Percentiles rank a stretch among this genome's conserved stretches.
Evolutionary conservation across 2,888 invertebrate species (phyloP).

Genomic region (Eupithecia centaureata): DNA sequence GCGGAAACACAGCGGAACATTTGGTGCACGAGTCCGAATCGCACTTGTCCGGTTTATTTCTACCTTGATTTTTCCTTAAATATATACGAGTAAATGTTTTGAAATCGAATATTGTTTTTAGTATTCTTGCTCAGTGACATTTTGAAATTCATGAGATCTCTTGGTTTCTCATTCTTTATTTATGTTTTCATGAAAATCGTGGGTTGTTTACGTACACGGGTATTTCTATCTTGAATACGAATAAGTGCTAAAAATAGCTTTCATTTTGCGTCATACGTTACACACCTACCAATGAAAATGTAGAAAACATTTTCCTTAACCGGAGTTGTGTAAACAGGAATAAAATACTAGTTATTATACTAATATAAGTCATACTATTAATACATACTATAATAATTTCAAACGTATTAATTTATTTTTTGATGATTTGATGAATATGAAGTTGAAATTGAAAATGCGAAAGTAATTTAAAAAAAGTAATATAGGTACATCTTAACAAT

Average conservation of each 20-base stretch:
- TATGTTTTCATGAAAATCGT: conserved; percentile 15
- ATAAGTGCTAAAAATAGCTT: conserved; percentile 8
- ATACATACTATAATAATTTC: too few species aligned
- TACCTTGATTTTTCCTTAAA: not conserved
- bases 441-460: too few species aligned
- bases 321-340: too few species aligned
- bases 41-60: too few species aligned
- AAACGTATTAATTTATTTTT: too few species aligned
- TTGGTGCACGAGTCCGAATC: too few species aligned
- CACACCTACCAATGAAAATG: not conserved
- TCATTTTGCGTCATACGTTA: not conserved
- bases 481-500: too few species aligned
- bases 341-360: too few species aligned
- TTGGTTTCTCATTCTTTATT: conserved; percentile 11
- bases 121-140: not conserved
- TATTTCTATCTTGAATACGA: conserved; percentile 14
- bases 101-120: not conserved
- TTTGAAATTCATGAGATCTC: conserved; percentile 7
- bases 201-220: not conserved
- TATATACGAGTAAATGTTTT: not conserved
- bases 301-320: not conserved
- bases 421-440: too few species aligned
- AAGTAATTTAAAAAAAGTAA: too few species aligned
- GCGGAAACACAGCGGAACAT: too few species aligned
- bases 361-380: too few species aligned